Evolutionary conservation across 2,113 vertebrate genomes (phyloP), one percentile per base, ranked within the genome.

Genomic region (Hepsetus odoe): DNA sequence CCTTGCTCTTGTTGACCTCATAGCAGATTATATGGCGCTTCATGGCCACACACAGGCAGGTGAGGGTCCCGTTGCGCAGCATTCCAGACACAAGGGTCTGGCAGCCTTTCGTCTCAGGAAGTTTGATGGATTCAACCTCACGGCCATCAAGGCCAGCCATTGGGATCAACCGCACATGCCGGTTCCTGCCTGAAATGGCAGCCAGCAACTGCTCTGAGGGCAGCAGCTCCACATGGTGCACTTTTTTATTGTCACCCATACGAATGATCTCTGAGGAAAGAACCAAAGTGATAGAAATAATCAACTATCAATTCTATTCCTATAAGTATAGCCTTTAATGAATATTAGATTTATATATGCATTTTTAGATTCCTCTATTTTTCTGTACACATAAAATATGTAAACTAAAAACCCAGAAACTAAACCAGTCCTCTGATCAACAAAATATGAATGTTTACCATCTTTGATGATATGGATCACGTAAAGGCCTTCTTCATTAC

Each of bases 401-500:
- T n/a, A n/a, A n/a, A n/a, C n/a, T n/a, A n/a, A n/a, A n/a, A n/a
- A n/a, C n/a, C n/a, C n/a, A n/a, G n/a, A n/a, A n/a, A n/a, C n/a
- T n/a, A n/a, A n/a, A n/a, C n/a, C n/a, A n/a, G n/a, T n/a, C n/a
- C n/a, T n/a, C n/a, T n/a, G n/a, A n/a, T n/a, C n/a, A n/a, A n/a
- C n/a, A n/a, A 30, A 0, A 72, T 18, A 35, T 6, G n/a, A 13
- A 40, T 1, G 10, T 94, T 95, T 95, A 98, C 98, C 98, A 0
- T 99, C 98, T 95, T 98, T 99, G 88, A 96, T 99, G 92, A 99
- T 94, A 35, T 99, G 97, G 24, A 99, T 90, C 86, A 99, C 94
- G 86, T 95, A 99, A 62, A 99, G 91, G 12, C 98, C 98, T 91
- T 99, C 98, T 92, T 99, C 98, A 51, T 98, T 99, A 74, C 98